Conservation (phyloP, 2,113 vertebrate genomes). For the Sialia sialis region DNA sequence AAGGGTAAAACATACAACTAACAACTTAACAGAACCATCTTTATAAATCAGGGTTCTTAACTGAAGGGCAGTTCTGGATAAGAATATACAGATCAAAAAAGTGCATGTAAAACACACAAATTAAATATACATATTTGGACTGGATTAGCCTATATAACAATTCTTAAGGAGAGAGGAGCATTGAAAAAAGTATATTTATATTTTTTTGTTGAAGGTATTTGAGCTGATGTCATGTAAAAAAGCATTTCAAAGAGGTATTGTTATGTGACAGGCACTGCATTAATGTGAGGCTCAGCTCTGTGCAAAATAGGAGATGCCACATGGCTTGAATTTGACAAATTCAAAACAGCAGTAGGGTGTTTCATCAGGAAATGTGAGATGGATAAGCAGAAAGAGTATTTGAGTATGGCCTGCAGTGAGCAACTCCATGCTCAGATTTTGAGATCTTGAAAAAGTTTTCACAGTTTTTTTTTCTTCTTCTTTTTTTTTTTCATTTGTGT, state of each 20-base stretch:
- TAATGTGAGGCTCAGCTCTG: background rate
- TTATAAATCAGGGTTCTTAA: background rate
- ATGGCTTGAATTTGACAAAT: background rate
- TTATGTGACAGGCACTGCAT: background rate
- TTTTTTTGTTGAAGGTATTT: background rate
- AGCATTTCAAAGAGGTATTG: background rate
- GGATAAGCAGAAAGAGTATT: background rate
- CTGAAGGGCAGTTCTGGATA: background rate
- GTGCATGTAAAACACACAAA: background rate
- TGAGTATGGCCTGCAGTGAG: background rate
- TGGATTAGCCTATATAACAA: background rate
- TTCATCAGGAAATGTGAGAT: background rate
- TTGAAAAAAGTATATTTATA: background rate
- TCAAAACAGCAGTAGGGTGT: background rate
- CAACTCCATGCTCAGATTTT: background rate
- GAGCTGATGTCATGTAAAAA: background rate
- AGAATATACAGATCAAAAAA: background rate
- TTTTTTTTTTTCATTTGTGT: background rate
- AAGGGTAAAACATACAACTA: background rate
- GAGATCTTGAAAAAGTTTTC: background rate
- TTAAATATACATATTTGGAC: background rate
- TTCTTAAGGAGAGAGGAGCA: background rate
- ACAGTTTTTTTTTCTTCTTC: background rate
- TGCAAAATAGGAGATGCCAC: background rate
- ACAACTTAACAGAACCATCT: background rate